Evolutionary conservation across 2,888 invertebrate species (phyloP).

Genomic region (Leptura quadrifasciata): DNA sequence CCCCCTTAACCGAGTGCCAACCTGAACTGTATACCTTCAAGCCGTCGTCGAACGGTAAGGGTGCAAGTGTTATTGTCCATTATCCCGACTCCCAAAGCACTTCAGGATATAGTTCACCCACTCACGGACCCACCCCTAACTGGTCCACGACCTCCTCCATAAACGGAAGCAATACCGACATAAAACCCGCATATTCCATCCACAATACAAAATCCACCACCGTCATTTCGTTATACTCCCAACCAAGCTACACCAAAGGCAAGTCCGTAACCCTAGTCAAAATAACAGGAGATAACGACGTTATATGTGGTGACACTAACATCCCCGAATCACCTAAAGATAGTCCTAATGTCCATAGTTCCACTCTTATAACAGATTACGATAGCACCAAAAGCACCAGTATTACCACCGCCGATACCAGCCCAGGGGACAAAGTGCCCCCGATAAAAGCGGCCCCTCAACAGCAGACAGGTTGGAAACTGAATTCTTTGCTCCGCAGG

Average conservation of each 20-base stretch:
- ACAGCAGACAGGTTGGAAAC: slow-evolving; percentile 62
- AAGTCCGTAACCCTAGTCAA: slow-evolving; percentile 73
- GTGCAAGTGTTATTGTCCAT: slow-evolving; percentile 70
- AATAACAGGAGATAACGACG: slow-evolving; percentile 67
- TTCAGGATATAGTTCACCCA: slow-evolving; percentile 75
- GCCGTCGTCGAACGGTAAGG: slow-evolving; percentile 69
- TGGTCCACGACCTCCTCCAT: slow-evolving; percentile 73
- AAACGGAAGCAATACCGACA: slow-evolving; percentile 70
- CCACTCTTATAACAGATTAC: slow-evolving; percentile 47
- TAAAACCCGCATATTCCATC: slow-evolving; percentile 71
- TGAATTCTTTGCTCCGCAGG: slow-evolving; percentile 70
- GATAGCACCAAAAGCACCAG: slow-evolving; percentile 38
- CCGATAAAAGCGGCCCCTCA: slow-evolving; percentile 43
- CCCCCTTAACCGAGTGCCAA: slow-evolving; percentile 69
- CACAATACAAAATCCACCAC: slow-evolving; percentile 73
- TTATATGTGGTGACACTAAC: slow-evolving; percentile 49
- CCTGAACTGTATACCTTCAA: slow-evolving; percentile 67
- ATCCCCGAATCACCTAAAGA: slow-evolving; percentile 47
- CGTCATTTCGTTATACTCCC: slow-evolving; percentile 72
- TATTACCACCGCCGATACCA: slow-evolving; percentile 26
- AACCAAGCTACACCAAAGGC: slow-evolving; percentile 65
- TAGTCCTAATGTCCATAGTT: slow-evolving; percentile 42
- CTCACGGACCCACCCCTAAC: slow-evolving; percentile 70
- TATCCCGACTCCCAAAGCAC: slow-evolving; percentile 74
- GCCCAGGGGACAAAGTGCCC: slow-evolving; percentile 39